phyloP scores from a whole-genome alignment of 2,797 vertebrate genomes.

The Enteromius unitaeniatus region DNA sequence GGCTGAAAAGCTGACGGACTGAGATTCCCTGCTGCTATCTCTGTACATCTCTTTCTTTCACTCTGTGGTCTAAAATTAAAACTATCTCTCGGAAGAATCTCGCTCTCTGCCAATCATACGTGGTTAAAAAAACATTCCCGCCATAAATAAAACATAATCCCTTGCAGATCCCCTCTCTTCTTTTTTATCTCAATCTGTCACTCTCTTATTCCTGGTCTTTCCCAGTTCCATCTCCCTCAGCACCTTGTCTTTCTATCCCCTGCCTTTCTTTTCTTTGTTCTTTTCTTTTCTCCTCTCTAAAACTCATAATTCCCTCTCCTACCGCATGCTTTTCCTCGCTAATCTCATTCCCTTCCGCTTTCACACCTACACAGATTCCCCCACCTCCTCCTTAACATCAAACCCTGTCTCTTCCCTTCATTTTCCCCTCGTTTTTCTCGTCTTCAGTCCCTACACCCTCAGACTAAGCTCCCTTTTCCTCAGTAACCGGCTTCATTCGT shows the following conservation, averaged over 20 bases:
- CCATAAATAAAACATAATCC: conserved; percentile 83
- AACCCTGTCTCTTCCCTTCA: conserved; percentile 37
- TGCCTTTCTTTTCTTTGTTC: conserved; percentile 40
- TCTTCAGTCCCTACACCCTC: conserved; percentile 23
- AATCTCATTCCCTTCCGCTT: conserved; percentile 58
- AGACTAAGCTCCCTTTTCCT: conserved; percentile 4
- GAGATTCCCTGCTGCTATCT: conserved; percentile 37
- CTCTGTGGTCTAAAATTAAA: conserved; percentile 75
- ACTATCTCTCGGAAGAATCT: conserved; percentile 70
- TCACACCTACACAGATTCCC: conserved; percentile 55
- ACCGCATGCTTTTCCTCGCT: conserved; percentile 45
- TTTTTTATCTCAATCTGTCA: conserved; percentile 71
- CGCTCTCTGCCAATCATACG: conserved; percentile 75
- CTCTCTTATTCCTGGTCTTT: conserved; percentile 40
- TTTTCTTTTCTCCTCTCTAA: conserved; percentile 23
- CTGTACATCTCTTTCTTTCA: conserved; percentile 23
- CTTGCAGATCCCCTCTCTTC: conserved; percentile 71
- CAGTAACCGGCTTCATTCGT: conserved; percentile 4
- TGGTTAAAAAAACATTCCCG: conserved; percentile 59
- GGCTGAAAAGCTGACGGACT: conserved; percentile 70
- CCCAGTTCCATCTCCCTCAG: conserved; percentile 36
- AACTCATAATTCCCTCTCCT: conserved; percentile 56
- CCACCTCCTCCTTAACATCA: conserved; percentile 51
- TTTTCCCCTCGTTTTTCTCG: background rate
- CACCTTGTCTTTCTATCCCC: conserved; percentile 51